phyloP scores from a whole-genome alignment of 2,888 invertebrate genomes.

The Drosophila cognata region DNA sequence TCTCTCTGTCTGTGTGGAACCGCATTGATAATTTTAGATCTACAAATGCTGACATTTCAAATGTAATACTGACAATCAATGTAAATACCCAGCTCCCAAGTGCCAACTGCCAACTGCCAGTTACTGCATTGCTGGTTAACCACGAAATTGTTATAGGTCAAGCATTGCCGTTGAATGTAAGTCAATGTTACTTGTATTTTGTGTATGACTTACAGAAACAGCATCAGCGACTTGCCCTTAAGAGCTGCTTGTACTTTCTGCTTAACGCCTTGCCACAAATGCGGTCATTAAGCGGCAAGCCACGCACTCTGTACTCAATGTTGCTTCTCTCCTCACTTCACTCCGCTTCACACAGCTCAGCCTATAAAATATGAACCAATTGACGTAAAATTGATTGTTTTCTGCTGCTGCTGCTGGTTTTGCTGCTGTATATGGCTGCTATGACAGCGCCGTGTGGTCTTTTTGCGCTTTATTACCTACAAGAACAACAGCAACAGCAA shows the following conservation, averaged over 20 bases:
- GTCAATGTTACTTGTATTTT: slow-evolving; percentile 11
- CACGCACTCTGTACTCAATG: slow-evolving; percentile 7
- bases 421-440: slow-evolving; percentile 22
- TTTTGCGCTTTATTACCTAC: slow-evolving; percentile 72
- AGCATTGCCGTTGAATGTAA: slow-evolving; percentile 49
- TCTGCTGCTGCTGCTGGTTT: slow-evolving; percentile 13
- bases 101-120: slow-evolving; percentile 7
- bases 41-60: slow-evolving; percentile 61
- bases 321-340: not conserved
- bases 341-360: slow-evolving; percentile 29
- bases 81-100: not conserved
- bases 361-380: slow-evolving; percentile 77
- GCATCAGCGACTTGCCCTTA: slow-evolving; percentile 33
- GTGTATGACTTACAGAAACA: slow-evolving; percentile 1
- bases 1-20: not conserved
- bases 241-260: slow-evolving; percentile 51
- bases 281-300: slow-evolving; percentile 46
- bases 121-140: slow-evolving; percentile 13
- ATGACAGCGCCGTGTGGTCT: slow-evolving; percentile 57
- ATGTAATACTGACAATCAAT: slow-evolving; percentile 27
- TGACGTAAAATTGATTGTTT: slow-evolving; percentile 81
- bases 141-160: slow-evolving; percentile 62
- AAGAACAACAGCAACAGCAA: slow-evolving; percentile 10
- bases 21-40: slow-evolving; percentile 30
- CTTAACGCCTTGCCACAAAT: slow-evolving; percentile 60